Evolutionary conservation across 2,797 vertebrate species (phyloP).

Genomic region (Crocidura indochinensis): DNA sequence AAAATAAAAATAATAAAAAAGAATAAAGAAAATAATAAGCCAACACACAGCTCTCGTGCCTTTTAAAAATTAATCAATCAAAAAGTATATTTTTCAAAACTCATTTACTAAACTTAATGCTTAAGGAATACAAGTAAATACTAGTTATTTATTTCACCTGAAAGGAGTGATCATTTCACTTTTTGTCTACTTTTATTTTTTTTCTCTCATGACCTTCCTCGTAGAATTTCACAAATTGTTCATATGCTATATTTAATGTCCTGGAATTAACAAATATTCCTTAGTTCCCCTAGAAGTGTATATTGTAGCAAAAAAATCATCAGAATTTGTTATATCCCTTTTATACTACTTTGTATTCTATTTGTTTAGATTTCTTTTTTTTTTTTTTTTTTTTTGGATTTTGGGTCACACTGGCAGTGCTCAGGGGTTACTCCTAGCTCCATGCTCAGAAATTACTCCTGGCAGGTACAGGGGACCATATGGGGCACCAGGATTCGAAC

Average conservation of each 20-base stretch:
- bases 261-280: neutral
- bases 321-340: neutral
- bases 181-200: neutral
- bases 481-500: no score
- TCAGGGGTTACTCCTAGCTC: no score
- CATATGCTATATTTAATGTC: neutral
- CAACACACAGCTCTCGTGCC: neutral
- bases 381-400: no score
- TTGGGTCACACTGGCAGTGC: no score
- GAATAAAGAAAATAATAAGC: neutral
- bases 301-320: neutral
- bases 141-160: neutral
- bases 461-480: no score
- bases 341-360: neutral
- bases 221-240: neutral
- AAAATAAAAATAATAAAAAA: neutral
- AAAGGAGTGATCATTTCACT: neutral
- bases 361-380: no score
- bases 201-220: neutral
- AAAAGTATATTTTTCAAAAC: neutral
- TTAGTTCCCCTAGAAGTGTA: no score
- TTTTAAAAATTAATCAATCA: conserved; percentile 3
- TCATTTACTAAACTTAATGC: neutral
- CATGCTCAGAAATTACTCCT: no score
- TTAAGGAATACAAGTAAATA: neutral